Conservation (phyloP, 2,888 invertebrate species). For the Thecocarcelia acutangulata region DNA sequence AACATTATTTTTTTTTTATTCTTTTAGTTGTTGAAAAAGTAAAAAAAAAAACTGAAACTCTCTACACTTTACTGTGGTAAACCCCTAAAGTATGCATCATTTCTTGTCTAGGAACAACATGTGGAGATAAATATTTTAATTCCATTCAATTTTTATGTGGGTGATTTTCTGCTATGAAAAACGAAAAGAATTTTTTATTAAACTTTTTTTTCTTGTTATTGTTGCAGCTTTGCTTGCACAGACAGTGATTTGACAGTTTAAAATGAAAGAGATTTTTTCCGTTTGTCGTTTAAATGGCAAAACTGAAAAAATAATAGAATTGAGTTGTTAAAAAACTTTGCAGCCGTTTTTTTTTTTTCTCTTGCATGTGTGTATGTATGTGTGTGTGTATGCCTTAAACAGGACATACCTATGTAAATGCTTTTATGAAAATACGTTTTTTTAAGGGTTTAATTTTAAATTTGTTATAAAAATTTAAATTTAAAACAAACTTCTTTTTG, state of each 20-base stretch:
- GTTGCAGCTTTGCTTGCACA: slow-evolving; percentile 53
- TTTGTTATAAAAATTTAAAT: slow-evolving; percentile 6
- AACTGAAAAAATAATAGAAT: slow-evolving; percentile 22
- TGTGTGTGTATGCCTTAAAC: slow-evolving; percentile 11
- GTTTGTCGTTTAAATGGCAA: slow-evolving; percentile 43
- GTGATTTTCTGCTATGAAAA: slow-evolving; percentile 33
- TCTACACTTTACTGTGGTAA: slow-evolving; percentile 61
- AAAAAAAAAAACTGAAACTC: background rate
- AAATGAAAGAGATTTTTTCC: slow-evolving; percentile 62
- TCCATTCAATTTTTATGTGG: slow-evolving; percentile 68
- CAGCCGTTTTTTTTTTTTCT: slow-evolving; percentile 15
- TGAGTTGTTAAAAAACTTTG: slow-evolving; percentile 28
- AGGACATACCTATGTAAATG: slow-evolving; percentile 7
- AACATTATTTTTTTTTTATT: slow-evolving; percentile 62
- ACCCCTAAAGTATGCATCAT: slow-evolving; percentile 68
- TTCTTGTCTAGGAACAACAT: slow-evolving; percentile 61
- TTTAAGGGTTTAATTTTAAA: background rate
- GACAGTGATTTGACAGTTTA: slow-evolving; percentile 69
- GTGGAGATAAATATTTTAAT: slow-evolving; percentile 69
- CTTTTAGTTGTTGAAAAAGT: background rate
- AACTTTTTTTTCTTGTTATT: slow-evolving; percentile 39
- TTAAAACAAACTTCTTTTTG: background rate
- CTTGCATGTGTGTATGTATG: no score
- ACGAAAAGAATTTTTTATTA: slow-evolving; percentile 41
- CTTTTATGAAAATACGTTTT: no score